phyloP scores from a whole-genome alignment of 30 jellyfish, hydroid and myxozoan genomes.

The Aurelia coerulea region DNA sequence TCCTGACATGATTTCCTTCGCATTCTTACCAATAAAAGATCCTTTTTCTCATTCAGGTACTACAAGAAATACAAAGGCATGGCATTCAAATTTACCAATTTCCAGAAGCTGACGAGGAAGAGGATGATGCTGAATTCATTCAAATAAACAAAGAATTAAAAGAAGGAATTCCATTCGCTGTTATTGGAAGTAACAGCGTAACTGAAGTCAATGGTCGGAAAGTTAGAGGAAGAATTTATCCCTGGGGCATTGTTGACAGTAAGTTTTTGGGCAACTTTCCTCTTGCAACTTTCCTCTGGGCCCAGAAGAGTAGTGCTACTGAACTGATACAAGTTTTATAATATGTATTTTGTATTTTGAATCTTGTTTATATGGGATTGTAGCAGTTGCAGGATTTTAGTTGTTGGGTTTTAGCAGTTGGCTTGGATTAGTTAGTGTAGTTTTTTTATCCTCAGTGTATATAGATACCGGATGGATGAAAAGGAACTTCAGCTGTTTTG shows the following conservation, averaged over 20 bases:
- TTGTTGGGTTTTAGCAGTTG: too few species aligned
- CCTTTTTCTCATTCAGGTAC: slow-evolving; percentile 16
- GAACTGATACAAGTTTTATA: not conserved
- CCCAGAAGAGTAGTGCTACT: not conserved
- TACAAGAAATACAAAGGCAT: slow-evolving; percentile 69
- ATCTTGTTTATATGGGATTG: too few species aligned
- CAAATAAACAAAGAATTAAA: slow-evolving; percentile 81
- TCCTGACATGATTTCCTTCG: too few species aligned
- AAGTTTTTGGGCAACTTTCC: slow-evolving; percentile 49
- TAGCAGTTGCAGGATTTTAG: too few species aligned
- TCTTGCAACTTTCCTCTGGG: not conserved
- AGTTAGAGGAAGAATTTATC: slow-evolving; percentile 96
- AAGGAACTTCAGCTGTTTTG: too few species aligned
- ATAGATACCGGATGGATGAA: too few species aligned
- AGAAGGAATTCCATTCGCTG: slow-evolving; percentile 96
- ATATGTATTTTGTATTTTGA: too few species aligned
- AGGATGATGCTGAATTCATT: slow-evolving; percentile 88
- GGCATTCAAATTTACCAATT: slow-evolving; percentile 87
- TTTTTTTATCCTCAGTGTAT: too few species aligned
- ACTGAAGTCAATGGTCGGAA: slow-evolving; percentile 83
- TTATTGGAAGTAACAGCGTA: slow-evolving; percentile 90
- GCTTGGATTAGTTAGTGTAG: too few species aligned
- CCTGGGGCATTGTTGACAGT: slow-evolving; percentile 99
- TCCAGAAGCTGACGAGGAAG: slow-evolving; percentile 99
- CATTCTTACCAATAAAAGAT: too few species aligned